These are phyloP conservation scores for Meteorus sp. DNA, from an alignment of 1,140 invertebrate genomes.

Conservation along the genomic window DNA sequence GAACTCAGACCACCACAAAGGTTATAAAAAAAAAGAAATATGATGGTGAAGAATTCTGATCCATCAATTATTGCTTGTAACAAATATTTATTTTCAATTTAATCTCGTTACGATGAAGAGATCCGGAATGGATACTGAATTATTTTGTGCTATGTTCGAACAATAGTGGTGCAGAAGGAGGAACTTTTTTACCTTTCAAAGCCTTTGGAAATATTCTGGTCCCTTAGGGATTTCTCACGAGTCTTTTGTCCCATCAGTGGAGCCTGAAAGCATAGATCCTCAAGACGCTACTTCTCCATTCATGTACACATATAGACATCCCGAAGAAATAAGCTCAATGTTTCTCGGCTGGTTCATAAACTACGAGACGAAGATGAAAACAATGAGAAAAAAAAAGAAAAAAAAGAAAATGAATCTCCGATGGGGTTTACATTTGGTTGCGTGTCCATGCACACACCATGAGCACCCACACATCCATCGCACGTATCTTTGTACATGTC, in stretches of 20 bases:
- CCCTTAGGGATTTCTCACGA: not conserved
- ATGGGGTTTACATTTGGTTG: slow-evolving; percentile 12
- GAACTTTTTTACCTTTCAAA: no score
- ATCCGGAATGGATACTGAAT: no score
- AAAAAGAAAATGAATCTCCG: no score
- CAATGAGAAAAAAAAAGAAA: no score
- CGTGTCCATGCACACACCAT: slow-evolving; percentile 4
- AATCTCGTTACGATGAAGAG: no score
- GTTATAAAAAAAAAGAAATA: slow-evolving; percentile 8
- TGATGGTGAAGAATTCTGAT: not conserved
- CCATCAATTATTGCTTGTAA: no score
- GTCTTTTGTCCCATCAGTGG: not conserved
- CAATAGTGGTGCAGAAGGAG: no score
- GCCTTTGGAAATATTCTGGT: no score
- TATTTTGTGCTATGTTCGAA: no score
- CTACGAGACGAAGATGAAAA: not conserved
- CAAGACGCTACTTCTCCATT: no score
- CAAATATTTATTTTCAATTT: no score
- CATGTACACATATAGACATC: not conserved
- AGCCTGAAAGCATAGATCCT: not conserved
- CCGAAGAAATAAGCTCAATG: not conserved
- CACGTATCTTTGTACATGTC: slow-evolving; percentile 9
- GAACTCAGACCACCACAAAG: not conserved
- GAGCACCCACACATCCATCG: slow-evolving; percentile 9
- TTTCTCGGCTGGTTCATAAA: slow-evolving; percentile 7